Base-by-base conservation (phyloP, 2,797 vertebrate genomes). In the Pipistrellus pygmaeus region DNA sequence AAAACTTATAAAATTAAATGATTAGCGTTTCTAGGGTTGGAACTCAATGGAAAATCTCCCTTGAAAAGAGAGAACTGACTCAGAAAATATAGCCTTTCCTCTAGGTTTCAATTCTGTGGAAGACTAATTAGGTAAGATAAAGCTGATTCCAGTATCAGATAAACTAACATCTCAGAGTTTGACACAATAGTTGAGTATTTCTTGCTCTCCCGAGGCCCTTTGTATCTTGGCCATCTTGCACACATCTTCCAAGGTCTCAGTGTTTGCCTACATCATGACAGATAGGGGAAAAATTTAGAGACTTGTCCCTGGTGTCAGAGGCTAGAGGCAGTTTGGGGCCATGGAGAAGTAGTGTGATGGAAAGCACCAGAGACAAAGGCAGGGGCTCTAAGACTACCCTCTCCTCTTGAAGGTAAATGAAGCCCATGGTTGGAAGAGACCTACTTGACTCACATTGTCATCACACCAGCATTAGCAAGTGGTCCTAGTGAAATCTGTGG, bases 11-110 rank as follows among this genome's bases (percentile, higher is more conserved):
- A 84, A 55, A 46, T 92, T 30, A 27, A 80, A 88, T 76, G 21
- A n/a, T 57, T 60, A 78, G 30, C 44, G 12, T 88, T 93, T 88
- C 23, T 44, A 77, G 38, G 30, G 41, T 62, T 87, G 46, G 72
- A 68, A 87, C 5, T 89, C 60, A 78, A 21, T 88, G 60, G 55
- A 51, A 69, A 87, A 86, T 80, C 41, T 80, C 60, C 21, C 15
- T 60, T 87, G 44, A 30, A 51, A 94, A 93, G 17, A 72, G 30
- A 85, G 38, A 60, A 55, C 38, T 86, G 51, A 88, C 41, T 87
- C 23, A 62, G 30, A 80, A 80, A 81, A 90, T 23, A 48, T 0
- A 55, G 30, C 21, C 46, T 66, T 91, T 82, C 5, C 8, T 30
- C 4, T 91, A 75, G 38, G 8, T 69, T 80, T 30, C 73, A 92